Evolutionary conservation across 2,888 invertebrate species (phyloP).

Genomic region (Periphyllus acericola): DNA sequence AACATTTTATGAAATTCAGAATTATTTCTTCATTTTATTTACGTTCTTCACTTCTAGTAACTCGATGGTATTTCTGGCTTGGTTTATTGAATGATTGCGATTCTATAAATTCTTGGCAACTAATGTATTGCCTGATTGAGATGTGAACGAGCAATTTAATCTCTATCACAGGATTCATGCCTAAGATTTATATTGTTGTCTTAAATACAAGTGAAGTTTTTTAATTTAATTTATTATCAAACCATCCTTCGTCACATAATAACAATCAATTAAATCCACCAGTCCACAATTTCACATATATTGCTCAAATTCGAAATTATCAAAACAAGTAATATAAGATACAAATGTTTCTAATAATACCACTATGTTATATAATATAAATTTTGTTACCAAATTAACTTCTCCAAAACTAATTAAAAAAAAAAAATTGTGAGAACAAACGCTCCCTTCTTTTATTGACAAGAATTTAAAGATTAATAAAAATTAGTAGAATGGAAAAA

Average conservation of each 20-base stretch:
- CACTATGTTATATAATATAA: background rate
- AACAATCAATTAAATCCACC: conserved; percentile 17
- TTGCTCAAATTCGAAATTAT: background rate
- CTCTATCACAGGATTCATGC: conserved; percentile 35
- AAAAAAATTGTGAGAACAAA: background rate
- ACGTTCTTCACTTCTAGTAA: too few species aligned
- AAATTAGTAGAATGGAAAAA: background rate
- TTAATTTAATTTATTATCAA: conserved; percentile 45
- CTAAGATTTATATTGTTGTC: conserved; percentile 44
- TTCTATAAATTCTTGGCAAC: background rate
- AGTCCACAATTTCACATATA: background rate
- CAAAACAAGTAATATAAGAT: background rate
- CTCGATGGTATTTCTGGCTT: background rate
- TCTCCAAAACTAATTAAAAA: background rate
- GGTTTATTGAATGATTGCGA: background rate
- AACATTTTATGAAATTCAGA: too few species aligned
- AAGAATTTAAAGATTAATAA: background rate
- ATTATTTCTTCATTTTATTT: too few species aligned
- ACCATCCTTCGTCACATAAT: background rate
- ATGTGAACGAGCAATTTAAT: conserved; percentile 32
- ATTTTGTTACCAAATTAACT: background rate
- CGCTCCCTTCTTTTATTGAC: background rate
- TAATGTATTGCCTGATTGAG: conserved; percentile 11
- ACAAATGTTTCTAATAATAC: background rate
- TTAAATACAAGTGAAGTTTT: conserved; percentile 18